A percentile compares a stretch with the other conserved stretches of the same genome.
These are phyloP conservation scores for Phymorhynchus buccinoides DNA, from an alignment of 1,140 invertebrate species.

Conservation along the genomic window DNA sequence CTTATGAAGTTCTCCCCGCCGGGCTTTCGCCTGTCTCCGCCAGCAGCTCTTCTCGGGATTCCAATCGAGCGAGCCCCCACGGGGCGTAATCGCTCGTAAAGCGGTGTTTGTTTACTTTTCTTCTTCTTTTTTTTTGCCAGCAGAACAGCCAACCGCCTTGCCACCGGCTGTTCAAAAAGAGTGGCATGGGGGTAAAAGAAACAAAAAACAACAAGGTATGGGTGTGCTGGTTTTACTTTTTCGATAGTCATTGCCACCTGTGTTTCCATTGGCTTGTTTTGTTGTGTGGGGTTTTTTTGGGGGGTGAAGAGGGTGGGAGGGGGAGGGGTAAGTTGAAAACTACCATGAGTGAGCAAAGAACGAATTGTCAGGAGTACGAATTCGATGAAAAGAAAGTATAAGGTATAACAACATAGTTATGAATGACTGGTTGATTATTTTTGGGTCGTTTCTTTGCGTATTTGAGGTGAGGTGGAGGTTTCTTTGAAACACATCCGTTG, in stretches of 20 bases:
- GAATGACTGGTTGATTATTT: too few relatives aligned
- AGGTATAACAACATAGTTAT: background rate
- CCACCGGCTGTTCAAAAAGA: background rate
- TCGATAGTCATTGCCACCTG: too few relatives aligned
- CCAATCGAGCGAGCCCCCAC: background rate
- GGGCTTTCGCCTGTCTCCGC: background rate
- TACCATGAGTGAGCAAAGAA: background rate
- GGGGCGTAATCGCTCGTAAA: background rate
- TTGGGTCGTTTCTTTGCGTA: too few relatives aligned
- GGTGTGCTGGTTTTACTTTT: too few relatives aligned
- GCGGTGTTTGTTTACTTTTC: slow-evolving; percentile 4
- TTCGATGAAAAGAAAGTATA: background rate
- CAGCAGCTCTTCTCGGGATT: background rate
- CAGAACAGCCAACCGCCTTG: background rate
- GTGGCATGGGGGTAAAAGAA: too few relatives aligned
- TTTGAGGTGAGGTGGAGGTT: too few relatives aligned
- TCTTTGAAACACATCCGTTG: too few relatives aligned
- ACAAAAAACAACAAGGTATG: too few relatives aligned
- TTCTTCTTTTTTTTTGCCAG: background rate
- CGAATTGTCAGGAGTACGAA: background rate
- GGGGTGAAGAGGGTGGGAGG: too few relatives aligned
- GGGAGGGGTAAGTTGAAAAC: too few relatives aligned
- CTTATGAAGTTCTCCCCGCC: slow-evolving; percentile 5
- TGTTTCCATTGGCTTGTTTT: too few relatives aligned
- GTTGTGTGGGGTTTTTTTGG: too few relatives aligned